These are phyloP conservation scores for Nasua narica DNA, from an alignment of 2,797 vertebrate species.

Conservation along the genomic window DNA sequence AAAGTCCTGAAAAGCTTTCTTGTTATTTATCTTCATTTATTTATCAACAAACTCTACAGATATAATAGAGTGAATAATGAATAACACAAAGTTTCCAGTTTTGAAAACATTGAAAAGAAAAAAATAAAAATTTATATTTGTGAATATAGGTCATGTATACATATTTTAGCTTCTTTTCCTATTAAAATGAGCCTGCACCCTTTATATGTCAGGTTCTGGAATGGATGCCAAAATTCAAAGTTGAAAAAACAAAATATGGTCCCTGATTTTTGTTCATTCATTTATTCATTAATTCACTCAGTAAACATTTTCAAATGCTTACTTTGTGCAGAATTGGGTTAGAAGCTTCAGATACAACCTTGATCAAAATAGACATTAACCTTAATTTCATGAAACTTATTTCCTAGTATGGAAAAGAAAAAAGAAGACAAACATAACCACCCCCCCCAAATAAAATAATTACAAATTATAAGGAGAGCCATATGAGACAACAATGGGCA, in stretches of 20 bases:
- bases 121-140: not conserved
- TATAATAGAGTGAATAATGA: not conserved
- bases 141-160: not conserved
- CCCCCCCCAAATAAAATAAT: not conserved
- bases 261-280: not conserved
- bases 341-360: not conserved
- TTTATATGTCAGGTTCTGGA: not conserved
- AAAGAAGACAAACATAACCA: not conserved
- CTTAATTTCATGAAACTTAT: not conserved
- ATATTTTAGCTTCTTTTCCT: not conserved
- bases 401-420: not conserved
- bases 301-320: not conserved
- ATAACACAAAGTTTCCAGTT: not conserved
- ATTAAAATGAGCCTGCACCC: not conserved
- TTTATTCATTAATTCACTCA: not conserved
- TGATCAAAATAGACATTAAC: not conserved
- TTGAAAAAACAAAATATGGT: not conserved
- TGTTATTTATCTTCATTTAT: not conserved
- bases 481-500: not conserved
- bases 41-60: not conserved
- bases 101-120: slow-evolving; percentile 8
- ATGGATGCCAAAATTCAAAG: not conserved
- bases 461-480: not conserved
- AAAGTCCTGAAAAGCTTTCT: not conserved
- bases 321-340: not conserved